A percentile compares a stretch with the other conserved stretches of the same genome.
phyloP scores from a whole-genome alignment of 2,888 invertebrate genomes.

The Sphinx pinastri region DNA sequence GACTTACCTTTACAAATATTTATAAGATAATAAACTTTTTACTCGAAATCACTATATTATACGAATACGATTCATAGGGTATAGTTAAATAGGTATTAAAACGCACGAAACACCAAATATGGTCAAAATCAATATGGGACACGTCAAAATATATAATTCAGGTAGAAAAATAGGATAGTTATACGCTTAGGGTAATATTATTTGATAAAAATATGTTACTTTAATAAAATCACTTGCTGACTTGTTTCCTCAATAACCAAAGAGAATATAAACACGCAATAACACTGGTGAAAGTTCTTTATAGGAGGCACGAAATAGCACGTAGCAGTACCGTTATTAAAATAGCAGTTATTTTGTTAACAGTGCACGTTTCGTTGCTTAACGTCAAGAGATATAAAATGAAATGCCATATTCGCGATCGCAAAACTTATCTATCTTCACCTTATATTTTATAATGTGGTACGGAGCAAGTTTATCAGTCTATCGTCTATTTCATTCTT shows the following conservation, averaged over 20 bases:
- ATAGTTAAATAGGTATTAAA: slow-evolving; percentile 22
- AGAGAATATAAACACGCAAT: no score
- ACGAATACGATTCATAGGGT: slow-evolving; percentile 12
- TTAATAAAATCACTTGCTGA: neutral
- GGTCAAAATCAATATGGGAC: slow-evolving; percentile 13
- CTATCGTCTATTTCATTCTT: no score
- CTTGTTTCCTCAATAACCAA: slow-evolving; percentile 27
- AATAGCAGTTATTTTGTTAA: neutral
- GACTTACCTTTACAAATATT: slow-evolving; percentile 1
- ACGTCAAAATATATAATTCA: slow-evolving; percentile 9
- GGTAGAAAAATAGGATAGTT: slow-evolving; percentile 21
- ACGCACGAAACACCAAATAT: slow-evolving; percentile 16
- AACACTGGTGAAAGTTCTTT: slow-evolving; percentile 30
- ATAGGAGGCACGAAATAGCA: neutral
- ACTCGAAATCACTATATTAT: slow-evolving; percentile 5
- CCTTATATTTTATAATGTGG: no score
- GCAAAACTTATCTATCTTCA: no score
- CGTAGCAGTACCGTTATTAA: neutral
- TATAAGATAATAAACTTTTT: neutral
- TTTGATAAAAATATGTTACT: slow-evolving; percentile 19
- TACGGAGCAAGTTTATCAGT: no score
- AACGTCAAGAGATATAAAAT: neutral
- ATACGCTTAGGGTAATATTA: slow-evolving; percentile 22
- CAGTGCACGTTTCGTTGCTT: neutral
- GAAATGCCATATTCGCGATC: no score